Conservation (phyloP, 2,797 vertebrate species). For the Menidia menidia region DNA sequence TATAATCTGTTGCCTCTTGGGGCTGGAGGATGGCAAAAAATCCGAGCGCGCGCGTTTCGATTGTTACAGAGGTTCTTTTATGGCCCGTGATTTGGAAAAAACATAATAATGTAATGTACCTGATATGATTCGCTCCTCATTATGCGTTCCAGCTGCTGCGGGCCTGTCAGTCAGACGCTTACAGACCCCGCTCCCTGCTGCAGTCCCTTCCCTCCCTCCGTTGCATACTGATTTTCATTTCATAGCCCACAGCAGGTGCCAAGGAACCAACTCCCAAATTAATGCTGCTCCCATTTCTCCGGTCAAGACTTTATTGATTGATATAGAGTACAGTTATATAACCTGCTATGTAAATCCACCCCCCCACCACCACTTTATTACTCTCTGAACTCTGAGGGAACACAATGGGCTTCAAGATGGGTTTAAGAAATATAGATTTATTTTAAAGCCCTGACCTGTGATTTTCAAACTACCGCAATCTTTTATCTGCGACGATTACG, state of each 20-base stretch:
- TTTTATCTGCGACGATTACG: conserved; percentile 52
- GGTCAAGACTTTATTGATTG: conserved; percentile 75
- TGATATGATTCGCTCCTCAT: neutral
- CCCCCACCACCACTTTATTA: conserved; percentile 65
- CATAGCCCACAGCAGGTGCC: conserved; percentile 57
- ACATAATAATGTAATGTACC: neutral
- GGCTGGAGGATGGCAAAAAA: conserved; percentile 29
- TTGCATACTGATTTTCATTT: conserved; percentile 68
- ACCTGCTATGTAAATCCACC: conserved; percentile 58
- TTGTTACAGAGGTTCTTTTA: conserved; percentile 15
- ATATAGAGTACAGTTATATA: conserved; percentile 73
- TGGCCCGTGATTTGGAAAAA: conserved; percentile 3
- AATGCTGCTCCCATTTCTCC: conserved; percentile 67
- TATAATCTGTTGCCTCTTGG: conserved; percentile 38
- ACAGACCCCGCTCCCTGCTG: conserved; percentile 16
- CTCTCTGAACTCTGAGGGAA: conserved; percentile 61
- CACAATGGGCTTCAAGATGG: conserved; percentile 13
- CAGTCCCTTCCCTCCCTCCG: neutral
- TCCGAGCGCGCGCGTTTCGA: conserved; percentile 19
- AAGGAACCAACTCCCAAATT: conserved; percentile 42
- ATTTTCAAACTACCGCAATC: conserved; percentile 51
- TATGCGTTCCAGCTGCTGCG: conserved; percentile 18
- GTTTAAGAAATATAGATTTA: conserved; percentile 12
- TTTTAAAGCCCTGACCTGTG: conserved; percentile 60
- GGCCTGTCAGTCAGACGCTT: conserved; percentile 35